These are phyloP conservation scores for Gonocerus acuteangulatus DNA, from an alignment of 2,888 invertebrate genomes.

Conservation along the genomic window DNA sequence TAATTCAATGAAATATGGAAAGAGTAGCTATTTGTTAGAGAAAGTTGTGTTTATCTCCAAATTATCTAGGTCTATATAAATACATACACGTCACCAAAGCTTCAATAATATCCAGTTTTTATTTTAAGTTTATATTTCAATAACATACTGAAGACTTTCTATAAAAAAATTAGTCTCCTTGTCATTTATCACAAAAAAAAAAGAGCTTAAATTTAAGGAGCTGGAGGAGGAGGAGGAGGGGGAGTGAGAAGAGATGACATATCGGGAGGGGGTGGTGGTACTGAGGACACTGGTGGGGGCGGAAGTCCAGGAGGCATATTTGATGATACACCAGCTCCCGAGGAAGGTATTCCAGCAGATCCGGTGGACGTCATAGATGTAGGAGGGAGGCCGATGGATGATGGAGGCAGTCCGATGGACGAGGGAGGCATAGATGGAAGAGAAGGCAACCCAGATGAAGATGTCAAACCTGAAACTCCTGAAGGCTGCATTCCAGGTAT, in stretches of 20 bases:
- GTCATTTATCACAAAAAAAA: no score
- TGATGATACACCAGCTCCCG: constrained; percentile 21
- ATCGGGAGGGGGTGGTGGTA: constrained; percentile 42
- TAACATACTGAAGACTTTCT: no score
- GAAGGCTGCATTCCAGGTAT: background rate
- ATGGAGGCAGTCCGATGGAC: constrained; percentile 29
- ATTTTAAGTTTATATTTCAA: no score
- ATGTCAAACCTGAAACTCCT: background rate
- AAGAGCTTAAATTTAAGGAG: constrained; percentile 7
- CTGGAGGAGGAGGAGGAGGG: constrained; percentile 63
- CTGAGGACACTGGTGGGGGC: constrained; percentile 39
- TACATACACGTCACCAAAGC: no score
- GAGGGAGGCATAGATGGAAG: constrained; percentile 22
- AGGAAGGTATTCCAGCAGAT: constrained; percentile 1
- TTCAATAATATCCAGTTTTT: no score
- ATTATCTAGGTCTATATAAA: no score
- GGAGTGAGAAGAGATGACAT: constrained; percentile 49
- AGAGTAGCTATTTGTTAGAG: no score
- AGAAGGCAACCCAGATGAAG: background rate
- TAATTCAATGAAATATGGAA: no score
- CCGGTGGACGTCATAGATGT: constrained; percentile 2
- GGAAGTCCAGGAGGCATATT: constrained; percentile 41
- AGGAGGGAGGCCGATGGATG: constrained; percentile 42
- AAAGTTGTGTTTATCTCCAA: no score
- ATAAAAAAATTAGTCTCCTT: no score